Conservation (phyloP, 2,888 invertebrate species). For the Chloroclystis v-ata region DNA sequence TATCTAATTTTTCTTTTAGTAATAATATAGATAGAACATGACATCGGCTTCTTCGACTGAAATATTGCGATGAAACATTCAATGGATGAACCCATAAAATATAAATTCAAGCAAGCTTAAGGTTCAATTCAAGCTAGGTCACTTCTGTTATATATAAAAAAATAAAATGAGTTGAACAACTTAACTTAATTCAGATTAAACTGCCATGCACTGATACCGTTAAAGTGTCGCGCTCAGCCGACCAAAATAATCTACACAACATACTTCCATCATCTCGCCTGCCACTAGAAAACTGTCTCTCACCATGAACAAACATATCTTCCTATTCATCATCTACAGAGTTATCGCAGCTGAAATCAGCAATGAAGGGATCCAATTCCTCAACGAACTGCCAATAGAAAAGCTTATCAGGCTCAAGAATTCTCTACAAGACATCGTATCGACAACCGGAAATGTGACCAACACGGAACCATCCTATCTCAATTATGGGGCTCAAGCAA, state of each 20-base stretch:
- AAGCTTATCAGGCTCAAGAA: slow-evolving; percentile 81
- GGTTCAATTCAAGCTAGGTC: too few species aligned
- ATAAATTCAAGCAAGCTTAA: too few species aligned
- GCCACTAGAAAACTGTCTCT: slow-evolving; percentile 35
- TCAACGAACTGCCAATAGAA: slow-evolving; percentile 83
- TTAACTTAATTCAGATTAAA: slow-evolving; percentile 13
- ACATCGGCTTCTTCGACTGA: too few species aligned
- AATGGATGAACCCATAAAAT: too few species aligned
- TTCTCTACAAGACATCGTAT: slow-evolving; percentile 56
- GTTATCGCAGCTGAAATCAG: slow-evolving; percentile 38
- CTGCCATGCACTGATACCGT: slow-evolving; percentile 42
- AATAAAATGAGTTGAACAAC: neutral
- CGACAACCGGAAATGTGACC: slow-evolving; percentile 48
- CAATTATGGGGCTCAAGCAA: slow-evolving; percentile 62
- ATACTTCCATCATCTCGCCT: slow-evolving; percentile 30
- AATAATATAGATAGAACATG: too few species aligned
- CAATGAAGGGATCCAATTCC: slow-evolving; percentile 64
- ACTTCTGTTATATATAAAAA: too few species aligned
- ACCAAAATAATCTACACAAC: slow-evolving; percentile 27
- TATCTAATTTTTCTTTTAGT: too few species aligned
- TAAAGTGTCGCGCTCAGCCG: slow-evolving; percentile 53
- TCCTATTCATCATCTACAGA: slow-evolving; percentile 33
- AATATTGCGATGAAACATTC: too few species aligned
- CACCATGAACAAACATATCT: slow-evolving; percentile 43
- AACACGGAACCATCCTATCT: slow-evolving; percentile 41